phyloP scores from a whole-genome alignment of 2,113 vertebrate genomes.

The Tonatia bakeri region DNA sequence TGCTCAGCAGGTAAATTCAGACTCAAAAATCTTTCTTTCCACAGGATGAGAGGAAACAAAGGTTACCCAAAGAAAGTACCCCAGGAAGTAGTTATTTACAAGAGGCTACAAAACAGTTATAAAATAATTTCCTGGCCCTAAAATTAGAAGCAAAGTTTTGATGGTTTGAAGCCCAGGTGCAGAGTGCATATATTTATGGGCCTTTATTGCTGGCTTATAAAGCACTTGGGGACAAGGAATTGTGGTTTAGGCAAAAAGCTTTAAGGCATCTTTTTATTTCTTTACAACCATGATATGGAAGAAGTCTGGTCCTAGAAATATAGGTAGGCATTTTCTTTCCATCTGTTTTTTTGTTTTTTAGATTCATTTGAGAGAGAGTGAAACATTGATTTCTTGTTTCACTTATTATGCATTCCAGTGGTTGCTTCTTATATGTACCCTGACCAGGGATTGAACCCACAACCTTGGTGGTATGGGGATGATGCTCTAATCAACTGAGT shows the following conservation, averaged over 20 bases:
- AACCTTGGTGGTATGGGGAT: too few species aligned
- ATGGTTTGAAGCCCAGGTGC: background rate
- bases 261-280: constrained; percentile 16
- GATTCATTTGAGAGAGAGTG: too few species aligned
- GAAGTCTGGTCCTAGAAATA: background rate
- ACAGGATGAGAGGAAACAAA: background rate
- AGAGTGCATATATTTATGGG: background rate
- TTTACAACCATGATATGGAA: background rate
- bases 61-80: background rate
- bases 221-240: background rate
- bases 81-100: constrained; percentile 14
- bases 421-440: too few species aligned
- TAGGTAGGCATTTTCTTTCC: background rate
- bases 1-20: background rate
- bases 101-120: constrained; percentile 14
- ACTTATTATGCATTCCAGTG: too few species aligned
- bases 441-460: too few species aligned
- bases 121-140: constrained; percentile 39
- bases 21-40: background rate
- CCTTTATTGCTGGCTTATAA: background rate
- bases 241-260: background rate
- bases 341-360: too few species aligned
- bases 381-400: too few species aligned
- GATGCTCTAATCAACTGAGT: too few species aligned
- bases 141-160: constrained; percentile 5